A percentile compares a stretch with the other conserved stretches of the same genome.
phyloP scores from a whole-genome alignment of 2,113 vertebrate genomes.

The Chunga burmeisteri region DNA sequence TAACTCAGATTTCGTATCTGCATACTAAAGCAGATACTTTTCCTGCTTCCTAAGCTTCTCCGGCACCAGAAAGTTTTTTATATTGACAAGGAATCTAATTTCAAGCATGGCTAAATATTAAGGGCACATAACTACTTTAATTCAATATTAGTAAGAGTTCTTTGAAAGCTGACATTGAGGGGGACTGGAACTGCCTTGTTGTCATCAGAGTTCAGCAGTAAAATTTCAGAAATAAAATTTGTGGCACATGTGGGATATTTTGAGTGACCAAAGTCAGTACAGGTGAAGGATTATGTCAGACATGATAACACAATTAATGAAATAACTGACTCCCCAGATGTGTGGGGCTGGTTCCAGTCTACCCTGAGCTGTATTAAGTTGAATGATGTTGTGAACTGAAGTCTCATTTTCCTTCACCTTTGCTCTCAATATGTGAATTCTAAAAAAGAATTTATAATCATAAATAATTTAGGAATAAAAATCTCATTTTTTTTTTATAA shows the following conservation, averaged over 20 bases:
- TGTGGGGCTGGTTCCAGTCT: not conserved
- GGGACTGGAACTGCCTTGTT: not conserved
- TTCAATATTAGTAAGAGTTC: not conserved
- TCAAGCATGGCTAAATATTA: not conserved
- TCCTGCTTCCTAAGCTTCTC: not conserved
- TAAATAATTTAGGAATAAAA: not conserved
- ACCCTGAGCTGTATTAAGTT: not conserved
- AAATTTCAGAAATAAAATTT: not conserved
- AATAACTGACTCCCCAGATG: not conserved
- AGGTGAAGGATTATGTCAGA: not conserved
- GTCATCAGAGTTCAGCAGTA: not conserved
- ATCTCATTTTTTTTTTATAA: not conserved
- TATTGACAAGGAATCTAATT: not conserved
- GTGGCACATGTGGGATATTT: not conserved
- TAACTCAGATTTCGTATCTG: not conserved
- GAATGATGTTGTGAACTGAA: not conserved
- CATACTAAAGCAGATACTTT: not conserved
- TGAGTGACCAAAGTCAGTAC: not conserved
- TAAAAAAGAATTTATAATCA: not conserved
- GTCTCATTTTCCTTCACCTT: not conserved
- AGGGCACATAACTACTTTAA: not conserved
- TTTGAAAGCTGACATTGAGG: not conserved
- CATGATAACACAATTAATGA: not conserved
- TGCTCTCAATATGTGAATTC: not conserved
- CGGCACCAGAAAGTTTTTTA: not conserved